Base-by-base conservation (phyloP, 2,888 invertebrate genomes). In the Idaea biselata region DNA sequence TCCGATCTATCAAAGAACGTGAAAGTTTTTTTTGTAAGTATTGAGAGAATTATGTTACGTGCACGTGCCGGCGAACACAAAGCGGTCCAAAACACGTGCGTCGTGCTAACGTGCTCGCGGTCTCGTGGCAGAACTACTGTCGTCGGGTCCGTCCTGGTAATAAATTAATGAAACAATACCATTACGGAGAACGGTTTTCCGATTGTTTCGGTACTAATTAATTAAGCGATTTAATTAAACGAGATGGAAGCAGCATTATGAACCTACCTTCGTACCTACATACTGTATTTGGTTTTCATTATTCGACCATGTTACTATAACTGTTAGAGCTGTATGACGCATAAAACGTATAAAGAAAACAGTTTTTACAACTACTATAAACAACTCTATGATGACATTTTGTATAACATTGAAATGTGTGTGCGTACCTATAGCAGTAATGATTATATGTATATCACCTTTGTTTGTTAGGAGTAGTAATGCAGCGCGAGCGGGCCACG, bases 1-100 rank as follows among this genome's bases (percentile, higher is more conserved):
- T 32, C 55, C 44, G 65, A 62, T 60, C 60, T 25, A 18, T 56
- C 56, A 18, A 56, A 55, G 16, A 55, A 18, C 17, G 18, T 16
- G 18, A 56, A 18, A 56, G 18, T 56, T 56, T 56, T 56, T 18
- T 56, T 25, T n/a, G n/a, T n/a, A n/a, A n/a, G 44, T 44, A 44
- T 44, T 11, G 44, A 44, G 11, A 7, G 44, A 44, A 14, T 14
- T 6, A 44, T 3, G 14, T 14, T 14, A 14, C 8, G 44, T 14
- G 11, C 44, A 44, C 14, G 44, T 11, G 44, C 14, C 3, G 25
- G 14, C 44, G 44, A 11, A 44, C 14, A 44, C 44, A 11, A 14
- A 44, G 14, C 14, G 44, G 7, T 5, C 44, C 14, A 8, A 44
- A 44, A 2, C 14, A 44, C 44, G 11, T 11, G 44, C 11, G 8